These are phyloP conservation scores for Prionailurus bengalensis DNA, from an alignment of 2,113 vertebrate genomes.

Conservation along the genomic window DNA sequence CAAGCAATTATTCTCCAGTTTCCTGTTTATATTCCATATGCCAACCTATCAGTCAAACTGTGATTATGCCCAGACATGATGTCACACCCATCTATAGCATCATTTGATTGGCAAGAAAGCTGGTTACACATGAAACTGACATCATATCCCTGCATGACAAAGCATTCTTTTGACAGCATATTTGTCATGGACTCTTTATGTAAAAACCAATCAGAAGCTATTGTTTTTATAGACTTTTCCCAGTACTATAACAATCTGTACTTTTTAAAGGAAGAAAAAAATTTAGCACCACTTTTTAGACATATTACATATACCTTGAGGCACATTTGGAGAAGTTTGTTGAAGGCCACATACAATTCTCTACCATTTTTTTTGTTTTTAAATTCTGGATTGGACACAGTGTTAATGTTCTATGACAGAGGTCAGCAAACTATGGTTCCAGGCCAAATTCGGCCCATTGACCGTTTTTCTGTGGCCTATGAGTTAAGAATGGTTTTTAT, in stretches of 20 bases:
- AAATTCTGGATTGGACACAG: neutral
- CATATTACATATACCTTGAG: neutral
- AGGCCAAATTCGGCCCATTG: neutral
- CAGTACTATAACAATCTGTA: neutral
- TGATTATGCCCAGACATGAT: slow-evolving; percentile 32
- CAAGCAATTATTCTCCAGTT: slow-evolving; percentile 47
- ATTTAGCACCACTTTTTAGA: neutral
- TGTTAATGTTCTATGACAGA: neutral
- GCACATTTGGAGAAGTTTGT: neutral
- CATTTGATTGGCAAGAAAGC: slow-evolving; percentile 62
- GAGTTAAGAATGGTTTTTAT: neutral
- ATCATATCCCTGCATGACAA: slow-evolving; percentile 44
- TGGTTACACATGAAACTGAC: slow-evolving; percentile 13
- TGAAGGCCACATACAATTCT: neutral
- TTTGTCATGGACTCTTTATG: slow-evolving; percentile 48
- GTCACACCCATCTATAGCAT: slow-evolving; percentile 31
- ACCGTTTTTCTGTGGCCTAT: neutral
- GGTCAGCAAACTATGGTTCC: neutral
- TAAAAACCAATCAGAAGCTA: slow-evolving; percentile 34
- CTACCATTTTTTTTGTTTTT: neutral
- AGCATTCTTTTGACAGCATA: slow-evolving; percentile 27
- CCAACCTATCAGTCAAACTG: slow-evolving; percentile 48
- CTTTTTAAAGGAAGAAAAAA: slow-evolving; percentile 34
- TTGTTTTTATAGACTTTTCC: neutral
- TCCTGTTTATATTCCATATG: slow-evolving; percentile 47